These are phyloP conservation scores for Loris lydekkerianus DNA, from an alignment of 2,797 vertebrate genomes.

Conservation along the genomic window DNA sequence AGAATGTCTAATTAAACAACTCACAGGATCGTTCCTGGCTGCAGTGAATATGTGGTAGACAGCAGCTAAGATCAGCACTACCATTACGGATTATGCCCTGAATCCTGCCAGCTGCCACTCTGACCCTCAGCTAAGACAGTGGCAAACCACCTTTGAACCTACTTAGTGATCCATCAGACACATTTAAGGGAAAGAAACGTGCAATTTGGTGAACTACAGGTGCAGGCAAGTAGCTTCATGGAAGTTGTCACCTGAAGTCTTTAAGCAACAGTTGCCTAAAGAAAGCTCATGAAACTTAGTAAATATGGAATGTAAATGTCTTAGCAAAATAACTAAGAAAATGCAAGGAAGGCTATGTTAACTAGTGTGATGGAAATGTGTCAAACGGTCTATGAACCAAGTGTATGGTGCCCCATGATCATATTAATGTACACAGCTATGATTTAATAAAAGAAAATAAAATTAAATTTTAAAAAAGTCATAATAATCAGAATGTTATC, in stretches of 20 bases:
- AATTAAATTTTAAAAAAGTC: no score
- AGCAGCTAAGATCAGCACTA: background rate
- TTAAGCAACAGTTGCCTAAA: background rate
- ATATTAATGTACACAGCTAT: no score
- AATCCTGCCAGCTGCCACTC: background rate
- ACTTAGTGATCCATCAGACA: background rate
- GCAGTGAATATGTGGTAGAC: background rate
- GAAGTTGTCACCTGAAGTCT: background rate
- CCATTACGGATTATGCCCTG: background rate
- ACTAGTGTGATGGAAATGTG: no score
- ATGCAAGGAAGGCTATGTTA: no score
- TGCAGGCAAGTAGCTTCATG: background rate
- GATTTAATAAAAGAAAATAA: no score
- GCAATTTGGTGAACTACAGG: background rate
- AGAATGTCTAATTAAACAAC: background rate
- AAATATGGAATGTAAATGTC: no score
- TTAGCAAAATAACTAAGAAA: no score
- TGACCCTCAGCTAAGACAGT: background rate
- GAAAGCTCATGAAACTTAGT: background rate
- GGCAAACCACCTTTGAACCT: background rate
- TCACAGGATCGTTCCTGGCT: background rate
- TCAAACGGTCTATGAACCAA: no score
- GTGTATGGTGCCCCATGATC: no score
- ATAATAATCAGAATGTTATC: no score
- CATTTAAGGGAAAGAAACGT: background rate